Conservation (phyloP, 1,140 invertebrate genomes). For the Pseudobourletiella spinata region DNA sequence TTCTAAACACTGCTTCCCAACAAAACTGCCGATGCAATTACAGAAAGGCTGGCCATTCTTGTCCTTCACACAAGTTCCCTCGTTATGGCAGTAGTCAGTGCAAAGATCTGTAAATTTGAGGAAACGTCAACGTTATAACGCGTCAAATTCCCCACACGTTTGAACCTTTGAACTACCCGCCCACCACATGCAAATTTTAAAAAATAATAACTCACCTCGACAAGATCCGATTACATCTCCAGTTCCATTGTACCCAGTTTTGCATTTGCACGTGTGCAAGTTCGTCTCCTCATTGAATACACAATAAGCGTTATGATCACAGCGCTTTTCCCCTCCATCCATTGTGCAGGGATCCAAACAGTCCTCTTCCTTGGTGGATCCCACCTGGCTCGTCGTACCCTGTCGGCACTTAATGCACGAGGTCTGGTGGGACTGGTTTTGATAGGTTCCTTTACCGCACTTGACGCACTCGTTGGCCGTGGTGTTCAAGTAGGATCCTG, state of each 20-base stretch:
- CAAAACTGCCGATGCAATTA: constrained; percentile 81
- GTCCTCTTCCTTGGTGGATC: constrained; percentile 66
- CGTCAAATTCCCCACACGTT: too few species aligned
- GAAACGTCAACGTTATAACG: too few species aligned
- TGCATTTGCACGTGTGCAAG: constrained; percentile 87
- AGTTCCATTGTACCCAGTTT: constrained; percentile 84
- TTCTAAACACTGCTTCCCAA: constrained; percentile 77
- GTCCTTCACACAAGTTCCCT: constrained; percentile 53
- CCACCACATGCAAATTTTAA: too few species aligned
- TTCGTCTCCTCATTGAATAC: constrained; percentile 72
- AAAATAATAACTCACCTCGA: constrained; percentile 53
- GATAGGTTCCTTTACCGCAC: constrained; percentile 88
- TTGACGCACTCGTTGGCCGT: constrained; percentile 72
- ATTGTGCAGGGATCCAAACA: constrained; percentile 87
- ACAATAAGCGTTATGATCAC: constrained; percentile 80
- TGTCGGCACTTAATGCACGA: constrained; percentile 78
- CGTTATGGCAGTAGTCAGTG: constrained; percentile 64
- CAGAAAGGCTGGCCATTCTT: constrained; percentile 70
- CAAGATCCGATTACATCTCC: constrained; percentile 54
- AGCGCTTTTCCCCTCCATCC: constrained; percentile 65
- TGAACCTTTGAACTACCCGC: too few species aligned
- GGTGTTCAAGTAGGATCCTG: constrained; percentile 73
- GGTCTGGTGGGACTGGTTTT: constrained; percentile 80
- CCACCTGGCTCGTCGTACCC: constrained; percentile 81
- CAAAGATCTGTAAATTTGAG: constrained; percentile 72